Evolutionary conservation across 2,888 invertebrate genomes (phyloP).

Genomic region (Pachymerium ferrugineum): DNA sequence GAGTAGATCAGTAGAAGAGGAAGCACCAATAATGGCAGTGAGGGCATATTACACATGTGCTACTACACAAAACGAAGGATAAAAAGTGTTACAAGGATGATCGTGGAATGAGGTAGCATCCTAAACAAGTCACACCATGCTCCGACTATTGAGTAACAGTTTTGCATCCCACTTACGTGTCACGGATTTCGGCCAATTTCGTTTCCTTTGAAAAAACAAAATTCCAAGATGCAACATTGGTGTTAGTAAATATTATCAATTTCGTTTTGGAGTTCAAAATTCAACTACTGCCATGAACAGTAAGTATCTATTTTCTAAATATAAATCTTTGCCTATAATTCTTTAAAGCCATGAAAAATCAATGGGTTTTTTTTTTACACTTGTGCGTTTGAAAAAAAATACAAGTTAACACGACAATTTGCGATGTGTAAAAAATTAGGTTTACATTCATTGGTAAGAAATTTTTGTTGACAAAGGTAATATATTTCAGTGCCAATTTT

Average conservation of each 20-base stretch:
- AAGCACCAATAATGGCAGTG: conserved; percentile 7
- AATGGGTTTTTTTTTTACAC: too few species aligned
- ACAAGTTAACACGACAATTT: too few species aligned
- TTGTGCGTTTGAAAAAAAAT: too few species aligned
- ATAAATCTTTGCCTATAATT: too few species aligned
- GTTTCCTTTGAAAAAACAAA: background rate
- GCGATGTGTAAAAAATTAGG: too few species aligned
- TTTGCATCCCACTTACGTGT: background rate
- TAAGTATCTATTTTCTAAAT: background rate
- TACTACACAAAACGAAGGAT: background rate
- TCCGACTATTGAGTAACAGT: conserved; percentile 18
- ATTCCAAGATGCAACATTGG: background rate
- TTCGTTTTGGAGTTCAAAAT: background rate
- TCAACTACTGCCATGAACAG: background rate
- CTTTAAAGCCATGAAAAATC: too few species aligned
- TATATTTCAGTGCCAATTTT: too few species aligned
- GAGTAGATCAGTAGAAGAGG: conserved; percentile 14
- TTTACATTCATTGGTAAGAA: too few species aligned
- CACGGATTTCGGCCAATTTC: background rate
- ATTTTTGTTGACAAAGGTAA: too few species aligned
- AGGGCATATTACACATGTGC: background rate
- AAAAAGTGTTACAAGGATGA: background rate
- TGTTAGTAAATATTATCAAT: background rate
- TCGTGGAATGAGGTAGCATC: background rate
- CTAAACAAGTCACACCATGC: conserved; percentile 1